Evolutionary conservation across 2,113 vertebrate genomes (phyloP), one percentile per base, ranked within the genome.

Genomic region (Centropristis striata): DNA sequence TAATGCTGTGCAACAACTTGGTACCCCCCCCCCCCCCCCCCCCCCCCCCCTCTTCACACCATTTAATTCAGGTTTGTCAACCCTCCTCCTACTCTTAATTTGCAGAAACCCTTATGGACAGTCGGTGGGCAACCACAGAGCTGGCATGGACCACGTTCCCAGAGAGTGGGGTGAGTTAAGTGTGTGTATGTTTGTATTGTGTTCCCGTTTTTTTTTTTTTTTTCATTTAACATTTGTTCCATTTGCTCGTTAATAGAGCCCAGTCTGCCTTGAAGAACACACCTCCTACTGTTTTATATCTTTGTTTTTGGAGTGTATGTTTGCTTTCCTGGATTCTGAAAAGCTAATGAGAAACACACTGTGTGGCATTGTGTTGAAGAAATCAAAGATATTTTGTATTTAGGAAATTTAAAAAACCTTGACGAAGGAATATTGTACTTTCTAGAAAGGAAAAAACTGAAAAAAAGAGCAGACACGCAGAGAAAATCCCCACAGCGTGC

Each of bases 41-140:
- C 61, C 71, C 68, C 4, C 42, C 20, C 23, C 68, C 61, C 23
- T 71, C 20, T 23, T 63, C 50, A 66, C 47, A 75, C 60, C 42
- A 42, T 75, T 76, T 73, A 67, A 75, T 78, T 83, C 25, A 28
- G 36, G 51, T 83, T 80, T 60, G n/a, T 87, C 50, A 80, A 69
- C 71, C 81, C 76, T 75, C 73, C 79, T 86, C 78, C 75, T 78
- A 54, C 89, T 93, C 77, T 83, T 87, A 61, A 54, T 88, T 94
- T 97, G 63, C 94, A 99, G 98, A 99, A 94, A 99, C 98, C 71
- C 96, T 99, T 86, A 98, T 99, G 97, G 98, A 99, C 95, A 99
- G 97, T 63, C 98, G 97, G 85, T 98, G 96, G 97, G 98, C 98
- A 80, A 98, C 98, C 8, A 99, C 98, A 75, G 98, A 99, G 93